Conservation (phyloP, 2,113 vertebrate species). For the Seriola aureovittata region DNA sequence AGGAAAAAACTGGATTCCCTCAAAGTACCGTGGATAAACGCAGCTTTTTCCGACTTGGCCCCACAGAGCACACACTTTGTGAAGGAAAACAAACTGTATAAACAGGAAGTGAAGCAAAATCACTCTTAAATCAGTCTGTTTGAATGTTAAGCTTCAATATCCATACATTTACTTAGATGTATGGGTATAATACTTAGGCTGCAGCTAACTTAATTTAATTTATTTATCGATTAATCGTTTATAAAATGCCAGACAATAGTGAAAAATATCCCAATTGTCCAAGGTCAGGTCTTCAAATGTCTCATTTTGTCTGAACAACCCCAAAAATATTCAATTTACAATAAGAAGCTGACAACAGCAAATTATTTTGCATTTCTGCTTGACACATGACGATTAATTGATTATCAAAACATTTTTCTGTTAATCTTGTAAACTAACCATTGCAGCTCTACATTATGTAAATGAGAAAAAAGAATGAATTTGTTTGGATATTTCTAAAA, state of each 20-base stretch:
- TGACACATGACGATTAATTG: no score
- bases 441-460: no score
- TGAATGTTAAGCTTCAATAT: not conserved
- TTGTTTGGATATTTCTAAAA: no score
- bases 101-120: not conserved
- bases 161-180: not conserved
- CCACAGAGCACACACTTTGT: not conserved
- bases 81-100: constrained; percentile 8
- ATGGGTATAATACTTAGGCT: not conserved
- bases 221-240: not conserved
- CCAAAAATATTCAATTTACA: no score
- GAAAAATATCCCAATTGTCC: not conserved
- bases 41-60: not conserved
- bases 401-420: no score
- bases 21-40: constrained; percentile 10
- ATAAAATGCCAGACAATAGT: not conserved
- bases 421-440: no score
- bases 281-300: not conserved
- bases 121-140: not conserved
- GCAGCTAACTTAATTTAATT: not conserved
- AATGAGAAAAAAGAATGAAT: no score
- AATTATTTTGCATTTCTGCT: no score
- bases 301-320: no score
- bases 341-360: no score
- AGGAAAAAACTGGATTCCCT: constrained; percentile 27